Evolutionary conservation across 2,113 vertebrate species (phyloP).

Genomic region (Anoplopoma fimbria): DNA sequence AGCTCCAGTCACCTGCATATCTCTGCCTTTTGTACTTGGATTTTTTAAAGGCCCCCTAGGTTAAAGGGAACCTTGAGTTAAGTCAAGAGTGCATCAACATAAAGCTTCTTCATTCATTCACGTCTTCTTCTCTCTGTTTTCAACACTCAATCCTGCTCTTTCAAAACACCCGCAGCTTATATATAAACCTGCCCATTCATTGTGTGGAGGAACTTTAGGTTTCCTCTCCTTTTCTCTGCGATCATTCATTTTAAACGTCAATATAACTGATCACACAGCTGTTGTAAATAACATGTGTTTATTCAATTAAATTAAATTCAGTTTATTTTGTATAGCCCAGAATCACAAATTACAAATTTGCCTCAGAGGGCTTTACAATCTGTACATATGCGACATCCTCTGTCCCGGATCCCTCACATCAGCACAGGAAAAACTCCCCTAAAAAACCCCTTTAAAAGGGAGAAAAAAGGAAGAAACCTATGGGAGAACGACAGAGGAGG

Average conservation of each 20-base stretch:
- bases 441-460: no score
- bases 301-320: no score
- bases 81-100: background rate
- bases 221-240: background rate
- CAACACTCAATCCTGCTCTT: background rate
- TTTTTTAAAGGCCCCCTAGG: slow-evolving; percentile 13
- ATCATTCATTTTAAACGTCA: background rate
- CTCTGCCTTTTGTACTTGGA: slow-evolving; percentile 31
- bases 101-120: background rate
- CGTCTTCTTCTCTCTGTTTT: slow-evolving; percentile 11
- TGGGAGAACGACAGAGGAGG: no score
- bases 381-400: no score
- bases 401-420: no score
- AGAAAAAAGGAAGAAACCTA: no score
- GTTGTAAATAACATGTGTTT: background rate
- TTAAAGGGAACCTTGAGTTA: slow-evolving; percentile 27
- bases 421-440: no score
- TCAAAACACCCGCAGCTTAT: no score
- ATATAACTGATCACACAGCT: background rate
- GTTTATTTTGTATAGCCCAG: no score
- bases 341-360: no score
- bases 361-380: no score
- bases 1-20: slow-evolving; percentile 39
- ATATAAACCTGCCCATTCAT: background rate
- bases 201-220: background rate